These are phyloP conservation scores for Phyllostomus hastatus DNA, from an alignment of 2,113 vertebrate species.

Conservation along the genomic window DNA sequence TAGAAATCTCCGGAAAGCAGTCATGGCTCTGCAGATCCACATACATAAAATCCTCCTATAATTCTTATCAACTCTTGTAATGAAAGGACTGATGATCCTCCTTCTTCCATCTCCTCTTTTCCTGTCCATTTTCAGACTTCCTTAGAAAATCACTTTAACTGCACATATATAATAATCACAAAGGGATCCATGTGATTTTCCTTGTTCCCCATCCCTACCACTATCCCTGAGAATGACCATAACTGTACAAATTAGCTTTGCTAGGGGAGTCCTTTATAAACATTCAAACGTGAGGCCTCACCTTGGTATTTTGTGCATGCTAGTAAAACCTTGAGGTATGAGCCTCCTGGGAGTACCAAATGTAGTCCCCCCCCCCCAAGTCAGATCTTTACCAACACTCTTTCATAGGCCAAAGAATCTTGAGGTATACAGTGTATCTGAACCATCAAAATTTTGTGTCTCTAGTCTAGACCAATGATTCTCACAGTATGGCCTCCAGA, in stretches of 20 bases:
- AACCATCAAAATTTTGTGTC: not conserved
- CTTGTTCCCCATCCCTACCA: not conserved
- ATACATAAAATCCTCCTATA: not conserved
- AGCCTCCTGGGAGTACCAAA: not conserved
- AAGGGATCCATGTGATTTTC: not conserved
- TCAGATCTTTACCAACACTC: not conserved
- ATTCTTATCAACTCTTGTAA: not conserved
- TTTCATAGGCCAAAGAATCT: not conserved
- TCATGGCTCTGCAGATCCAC: not conserved
- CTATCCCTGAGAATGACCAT: not conserved
- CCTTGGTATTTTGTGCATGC: not conserved
- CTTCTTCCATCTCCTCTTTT: not conserved
- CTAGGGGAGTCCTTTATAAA: not conserved
- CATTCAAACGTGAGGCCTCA: not conserved
- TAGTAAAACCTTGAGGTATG: not conserved
- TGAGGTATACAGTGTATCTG: not conserved
- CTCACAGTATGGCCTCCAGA: not conserved
- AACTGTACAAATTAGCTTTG: not conserved
- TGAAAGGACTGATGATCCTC: not conserved
- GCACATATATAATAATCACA: not conserved
- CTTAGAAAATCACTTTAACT: not conserved
- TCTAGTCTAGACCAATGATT: not conserved
- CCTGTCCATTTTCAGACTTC: not conserved
- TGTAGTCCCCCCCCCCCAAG: not conserved
- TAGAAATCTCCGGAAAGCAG: not conserved